Conservation (phyloP, 2,113 vertebrate species). For the Okapia johnstoni region DNA sequence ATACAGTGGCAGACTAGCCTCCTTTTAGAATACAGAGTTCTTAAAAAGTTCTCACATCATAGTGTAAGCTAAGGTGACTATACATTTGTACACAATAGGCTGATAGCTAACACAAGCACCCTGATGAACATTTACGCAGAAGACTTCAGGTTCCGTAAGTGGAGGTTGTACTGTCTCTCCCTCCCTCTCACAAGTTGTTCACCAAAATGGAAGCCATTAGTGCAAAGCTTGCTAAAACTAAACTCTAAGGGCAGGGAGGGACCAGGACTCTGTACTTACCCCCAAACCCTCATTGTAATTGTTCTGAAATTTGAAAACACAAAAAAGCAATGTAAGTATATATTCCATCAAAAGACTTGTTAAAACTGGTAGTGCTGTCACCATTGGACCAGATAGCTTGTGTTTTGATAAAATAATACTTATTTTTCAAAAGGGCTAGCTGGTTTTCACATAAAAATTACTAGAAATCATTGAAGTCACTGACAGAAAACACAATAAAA, state of each 20-base stretch:
- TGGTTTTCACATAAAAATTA: constrained; percentile 7
- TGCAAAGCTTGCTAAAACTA: background rate
- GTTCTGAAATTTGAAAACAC: background rate
- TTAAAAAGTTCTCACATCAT: background rate
- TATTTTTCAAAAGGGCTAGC: background rate
- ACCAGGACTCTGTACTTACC: background rate
- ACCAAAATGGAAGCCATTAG: background rate
- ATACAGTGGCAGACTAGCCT: background rate
- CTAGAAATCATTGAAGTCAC: background rate
- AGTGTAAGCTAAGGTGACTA: background rate
- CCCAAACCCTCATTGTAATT: background rate
- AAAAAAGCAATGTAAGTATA: background rate
- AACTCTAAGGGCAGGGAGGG: background rate
- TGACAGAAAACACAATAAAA: background rate
- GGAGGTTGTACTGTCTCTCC: background rate
- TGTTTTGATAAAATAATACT: background rate
- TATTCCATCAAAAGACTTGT: background rate
- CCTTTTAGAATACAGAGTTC: background rate
- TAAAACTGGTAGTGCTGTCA: background rate
- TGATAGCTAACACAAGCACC: background rate
- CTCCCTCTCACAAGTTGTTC: background rate
- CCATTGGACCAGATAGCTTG: background rate
- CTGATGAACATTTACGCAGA: background rate
- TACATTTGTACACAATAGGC: background rate
- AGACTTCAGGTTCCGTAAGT: background rate